phyloP scores from a whole-genome alignment of 2,113 vertebrate genomes.

The Sigmodon hispidus region DNA sequence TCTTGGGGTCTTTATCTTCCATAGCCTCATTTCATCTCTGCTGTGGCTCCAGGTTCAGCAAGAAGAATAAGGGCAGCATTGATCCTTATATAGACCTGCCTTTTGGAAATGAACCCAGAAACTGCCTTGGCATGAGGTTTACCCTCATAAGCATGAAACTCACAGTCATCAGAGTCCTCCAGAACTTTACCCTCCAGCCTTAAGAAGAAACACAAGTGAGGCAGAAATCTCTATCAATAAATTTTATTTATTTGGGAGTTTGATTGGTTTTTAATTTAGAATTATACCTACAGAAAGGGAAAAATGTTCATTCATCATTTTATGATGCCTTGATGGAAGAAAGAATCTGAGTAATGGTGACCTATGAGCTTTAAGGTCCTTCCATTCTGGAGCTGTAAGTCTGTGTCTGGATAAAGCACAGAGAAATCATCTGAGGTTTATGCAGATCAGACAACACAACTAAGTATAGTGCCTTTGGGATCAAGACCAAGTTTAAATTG shows the following conservation, averaged over 20 bases:
- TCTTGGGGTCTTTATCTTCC: background rate
- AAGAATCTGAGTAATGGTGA: background rate
- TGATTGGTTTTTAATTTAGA: background rate
- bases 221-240: conserved; percentile 34
- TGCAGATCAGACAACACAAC: background rate
- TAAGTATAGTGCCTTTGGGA: background rate
- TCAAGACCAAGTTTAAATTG: background rate
- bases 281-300: background rate
- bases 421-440: background rate
- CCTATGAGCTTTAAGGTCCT: background rate
- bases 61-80: conserved; percentile 71
- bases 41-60: conserved; percentile 85
- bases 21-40: background rate
- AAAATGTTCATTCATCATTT: background rate
- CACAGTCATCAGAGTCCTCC: conserved; percentile 83
- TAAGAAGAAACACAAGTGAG: conserved; percentile 87
- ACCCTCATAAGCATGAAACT: conserved; percentile 87
- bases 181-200: conserved; percentile 84
- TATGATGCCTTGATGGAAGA: background rate
- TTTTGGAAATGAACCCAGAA: conserved; percentile 89
- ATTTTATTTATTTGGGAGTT: too few species aligned
- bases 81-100: conserved; percentile 86
- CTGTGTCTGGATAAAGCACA: background rate
- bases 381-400: background rate
- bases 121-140: conserved; percentile 91